Percentiles rank a stretch among this genome's conserved stretches.
These are phyloP conservation scores for Galagoides demidoff DNA, from an alignment of 2,797 vertebrate species.

Conservation along the genomic window DNA sequence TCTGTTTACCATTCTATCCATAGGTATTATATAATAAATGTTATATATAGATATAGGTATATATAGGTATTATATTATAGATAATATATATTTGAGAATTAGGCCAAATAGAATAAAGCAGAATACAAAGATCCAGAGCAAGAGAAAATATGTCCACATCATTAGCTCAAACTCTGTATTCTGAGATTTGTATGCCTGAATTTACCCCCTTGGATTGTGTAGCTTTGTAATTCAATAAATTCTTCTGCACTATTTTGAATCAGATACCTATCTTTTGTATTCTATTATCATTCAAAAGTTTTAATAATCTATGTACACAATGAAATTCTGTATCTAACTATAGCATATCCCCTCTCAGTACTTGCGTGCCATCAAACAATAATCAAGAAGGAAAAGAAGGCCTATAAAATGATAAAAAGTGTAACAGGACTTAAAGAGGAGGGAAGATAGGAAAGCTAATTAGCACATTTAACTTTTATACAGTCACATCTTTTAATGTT, in stretches of 20 bases:
- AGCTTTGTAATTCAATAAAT: background rate
- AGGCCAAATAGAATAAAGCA: background rate
- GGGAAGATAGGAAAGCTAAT: conserved; percentile 20
- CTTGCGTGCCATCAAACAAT: conserved; percentile 26
- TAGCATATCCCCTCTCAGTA: background rate
- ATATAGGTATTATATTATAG: background rate
- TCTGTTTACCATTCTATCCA: background rate
- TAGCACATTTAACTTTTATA: conserved; percentile 53
- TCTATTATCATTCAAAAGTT: background rate
- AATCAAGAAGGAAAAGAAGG: background rate
- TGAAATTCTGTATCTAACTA: background rate
- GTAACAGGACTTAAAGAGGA: background rate
- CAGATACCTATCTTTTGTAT: background rate
- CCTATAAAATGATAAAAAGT: conserved; percentile 16
- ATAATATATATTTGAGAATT: background rate
- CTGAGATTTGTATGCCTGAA: background rate
- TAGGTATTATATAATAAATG: background rate
- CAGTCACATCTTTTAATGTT: background rate
- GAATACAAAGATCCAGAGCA: background rate
- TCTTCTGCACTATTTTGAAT: conserved; percentile 30
- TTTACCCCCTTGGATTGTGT: background rate
- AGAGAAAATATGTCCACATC: background rate
- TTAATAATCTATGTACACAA: background rate
- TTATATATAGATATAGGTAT: background rate
- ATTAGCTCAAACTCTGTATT: background rate